These are phyloP conservation scores for Pogonocherus hispidulus DNA, from an alignment of 2,888 invertebrate genomes.

Conservation along the genomic window DNA sequence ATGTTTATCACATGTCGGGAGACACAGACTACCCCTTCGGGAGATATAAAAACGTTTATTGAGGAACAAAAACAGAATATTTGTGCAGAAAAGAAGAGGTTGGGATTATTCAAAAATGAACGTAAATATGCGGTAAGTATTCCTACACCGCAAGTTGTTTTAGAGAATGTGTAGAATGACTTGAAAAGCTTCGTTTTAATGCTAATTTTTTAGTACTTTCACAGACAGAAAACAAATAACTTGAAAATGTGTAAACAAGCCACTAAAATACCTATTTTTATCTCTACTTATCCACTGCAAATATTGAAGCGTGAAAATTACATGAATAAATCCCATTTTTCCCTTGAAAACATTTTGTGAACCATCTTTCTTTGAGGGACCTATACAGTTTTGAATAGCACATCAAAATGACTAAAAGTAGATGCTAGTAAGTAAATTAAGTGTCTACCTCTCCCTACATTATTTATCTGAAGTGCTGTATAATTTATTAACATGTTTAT, in stretches of 20 bases:
- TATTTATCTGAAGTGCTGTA: background rate
- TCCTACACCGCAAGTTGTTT: background rate
- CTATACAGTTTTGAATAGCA: background rate
- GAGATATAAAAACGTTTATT: conserved; percentile 54
- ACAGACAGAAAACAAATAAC: no score
- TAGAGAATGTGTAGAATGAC: no score
- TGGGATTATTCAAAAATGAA: conserved; percentile 46
- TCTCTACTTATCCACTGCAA: no score
- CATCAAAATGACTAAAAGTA: background rate
- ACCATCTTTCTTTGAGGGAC: background rate
- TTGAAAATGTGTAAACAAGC: no score
- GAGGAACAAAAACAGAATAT: conserved; percentile 54
- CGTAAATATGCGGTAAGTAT: conserved; percentile 5
- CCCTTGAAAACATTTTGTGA: no score
- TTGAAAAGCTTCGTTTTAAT: background rate
- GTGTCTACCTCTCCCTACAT: no score
- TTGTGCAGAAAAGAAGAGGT: conserved; percentile 54
- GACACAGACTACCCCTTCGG: no score
- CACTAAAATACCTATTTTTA: no score
- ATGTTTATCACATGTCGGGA: background rate
- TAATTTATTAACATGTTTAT: background rate
- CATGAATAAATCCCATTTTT: no score
- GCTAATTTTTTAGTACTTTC: no score
- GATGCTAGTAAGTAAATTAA: background rate
- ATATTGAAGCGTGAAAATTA: no score